Conservation (phyloP, 1,140 invertebrate genomes). For the Leptinotarsa lineolata region DNA sequence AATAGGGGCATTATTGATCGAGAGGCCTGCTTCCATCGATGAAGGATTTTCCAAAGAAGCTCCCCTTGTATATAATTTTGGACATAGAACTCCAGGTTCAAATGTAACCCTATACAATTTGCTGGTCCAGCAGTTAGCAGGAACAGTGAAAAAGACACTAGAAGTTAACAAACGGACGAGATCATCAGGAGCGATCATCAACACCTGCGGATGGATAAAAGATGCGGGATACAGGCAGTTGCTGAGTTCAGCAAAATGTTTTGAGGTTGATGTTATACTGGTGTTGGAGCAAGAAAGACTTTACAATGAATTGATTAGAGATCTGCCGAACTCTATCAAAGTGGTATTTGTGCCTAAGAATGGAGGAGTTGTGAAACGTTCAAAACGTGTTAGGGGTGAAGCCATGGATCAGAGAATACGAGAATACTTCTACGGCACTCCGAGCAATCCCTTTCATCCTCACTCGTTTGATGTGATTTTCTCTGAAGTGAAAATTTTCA, state of each 20-base stretch:
- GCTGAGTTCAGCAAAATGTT: conserved; percentile 86
- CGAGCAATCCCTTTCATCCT: conserved; percentile 83
- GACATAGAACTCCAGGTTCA: conserved; percentile 76
- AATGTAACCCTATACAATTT: conserved; percentile 88
- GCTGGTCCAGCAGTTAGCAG: conserved; percentile 82
- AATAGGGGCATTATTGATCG: conserved; percentile 86
- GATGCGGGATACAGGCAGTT: conserved; percentile 83
- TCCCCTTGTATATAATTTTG: conserved; percentile 93
- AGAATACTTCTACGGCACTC: conserved; percentile 94
- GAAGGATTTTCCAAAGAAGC: conserved; percentile 92
- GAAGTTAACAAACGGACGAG: conserved; percentile 83
- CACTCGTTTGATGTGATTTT: conserved; percentile 90
- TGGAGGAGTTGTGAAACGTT: conserved; percentile 91
- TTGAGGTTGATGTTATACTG: conserved; percentile 94
- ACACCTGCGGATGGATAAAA: conserved; percentile 98
- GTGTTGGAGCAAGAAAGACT: conserved; percentile 96
- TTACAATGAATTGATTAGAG: conserved; percentile 91
- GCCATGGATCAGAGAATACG: conserved; percentile 78
- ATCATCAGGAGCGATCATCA: conserved; percentile 92
- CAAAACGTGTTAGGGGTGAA: conserved; percentile 71
- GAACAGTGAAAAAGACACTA: conserved; percentile 82
- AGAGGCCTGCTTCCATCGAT: conserved; percentile 87
- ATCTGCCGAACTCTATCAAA: conserved; percentile 92
- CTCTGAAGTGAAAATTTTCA: conserved; percentile 86
- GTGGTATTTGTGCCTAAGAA: conserved; percentile 94